Base-by-base conservation (phyloP, 2,113 vertebrate genomes). In the Arvicanthis niloticus region DNA sequence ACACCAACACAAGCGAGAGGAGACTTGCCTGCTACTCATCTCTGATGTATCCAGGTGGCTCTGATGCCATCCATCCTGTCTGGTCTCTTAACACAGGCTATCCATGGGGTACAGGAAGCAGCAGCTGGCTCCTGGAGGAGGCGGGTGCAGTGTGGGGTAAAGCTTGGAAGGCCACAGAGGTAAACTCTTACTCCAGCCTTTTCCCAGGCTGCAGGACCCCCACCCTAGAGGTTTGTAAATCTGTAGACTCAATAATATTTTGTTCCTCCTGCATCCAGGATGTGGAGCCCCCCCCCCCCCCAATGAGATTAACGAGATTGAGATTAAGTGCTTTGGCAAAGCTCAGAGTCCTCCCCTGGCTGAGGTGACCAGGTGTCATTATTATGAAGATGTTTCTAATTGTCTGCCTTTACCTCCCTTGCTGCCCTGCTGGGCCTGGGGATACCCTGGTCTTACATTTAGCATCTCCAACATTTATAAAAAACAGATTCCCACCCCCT, bases 401-500 rank as follows among this genome's bases (percentile, higher is more conserved):
- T 96, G 92, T 93, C 95, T 89, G 58, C 78, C 76, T n/a, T 68
- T 88, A 40, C 90, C 67, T 93, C 93, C 76, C 70, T 45, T 42
- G 94, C 94, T 58, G 2, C 77, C 94, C 96, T 72, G 92, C 96
- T 95, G 94, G 91, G 97, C 82, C 78, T 24, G 77, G 96, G 94
- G 91, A 97, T 93, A 91, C 97, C 96, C 97, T 96, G 13, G 5
- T 91, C 96, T 96, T 91, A 70, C 91, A 97, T 96, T 96, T 97
- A 93, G 89, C 94, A 96, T 97, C 92, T 97, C 96, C 96, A 97
- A 97, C 97, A 94, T 98, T 97, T 97, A 92, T 97, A 95, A 97
- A 97, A 97, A 93, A 95, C 93, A 89, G 95, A 97, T 84, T 73
- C 53, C 91, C 91, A 89, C 93, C 95, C 94, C 95, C 98, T 94